These are phyloP conservation scores for Aotus griseimembra DNA, from an alignment of 2,797 vertebrate species.

Conservation along the genomic window DNA sequence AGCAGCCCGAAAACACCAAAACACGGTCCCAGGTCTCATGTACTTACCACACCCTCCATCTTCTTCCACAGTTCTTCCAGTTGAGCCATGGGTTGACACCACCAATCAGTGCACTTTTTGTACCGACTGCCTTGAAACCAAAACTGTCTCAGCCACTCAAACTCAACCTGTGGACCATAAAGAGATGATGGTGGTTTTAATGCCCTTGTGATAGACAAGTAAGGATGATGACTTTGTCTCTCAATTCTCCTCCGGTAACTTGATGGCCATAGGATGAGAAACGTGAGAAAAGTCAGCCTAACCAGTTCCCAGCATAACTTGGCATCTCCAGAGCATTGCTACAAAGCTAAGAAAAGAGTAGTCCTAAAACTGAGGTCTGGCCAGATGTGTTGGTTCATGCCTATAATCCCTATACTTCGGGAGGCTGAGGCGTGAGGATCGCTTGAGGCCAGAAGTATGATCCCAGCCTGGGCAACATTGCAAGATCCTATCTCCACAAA, in stretches of 20 bases:
- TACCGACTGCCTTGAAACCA: slow-evolving; percentile 98
- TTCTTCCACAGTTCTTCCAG: slow-evolving; percentile 94
- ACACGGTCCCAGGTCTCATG: rapidly evolving
- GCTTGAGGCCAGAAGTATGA: neutral
- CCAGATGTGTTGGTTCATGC: neutral
- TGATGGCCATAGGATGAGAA: neutral
- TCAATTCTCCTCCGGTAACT: slow-evolving; percentile 16
- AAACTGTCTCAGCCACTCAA: slow-evolving; percentile 98
- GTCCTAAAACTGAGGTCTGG: neutral
- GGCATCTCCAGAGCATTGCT: slow-evolving; percentile 15
- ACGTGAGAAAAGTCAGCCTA: slow-evolving; percentile 26
- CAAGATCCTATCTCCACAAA: neutral
- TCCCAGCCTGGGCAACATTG: neutral
- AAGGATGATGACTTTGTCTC: neutral
- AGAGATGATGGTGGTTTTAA: slow-evolving; percentile 17
- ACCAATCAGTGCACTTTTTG: slow-evolving; percentile 94
- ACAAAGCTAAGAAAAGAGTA: neutral
- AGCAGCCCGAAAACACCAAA: rapidly evolving
- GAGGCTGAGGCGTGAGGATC: neutral
- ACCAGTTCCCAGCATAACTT: neutral
- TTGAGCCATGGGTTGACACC: slow-evolving; percentile 92
- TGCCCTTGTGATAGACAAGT: neutral
- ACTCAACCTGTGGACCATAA: slow-evolving; percentile 90
- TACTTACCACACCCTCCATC: slow-evolving; percentile 95
- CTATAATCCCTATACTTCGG: neutral